A percentile compares a stretch with the other conserved stretches of the same genome.
phyloP scores from a whole-genome alignment of 2,888 invertebrate species.

The Apodemia duryi region DNA sequence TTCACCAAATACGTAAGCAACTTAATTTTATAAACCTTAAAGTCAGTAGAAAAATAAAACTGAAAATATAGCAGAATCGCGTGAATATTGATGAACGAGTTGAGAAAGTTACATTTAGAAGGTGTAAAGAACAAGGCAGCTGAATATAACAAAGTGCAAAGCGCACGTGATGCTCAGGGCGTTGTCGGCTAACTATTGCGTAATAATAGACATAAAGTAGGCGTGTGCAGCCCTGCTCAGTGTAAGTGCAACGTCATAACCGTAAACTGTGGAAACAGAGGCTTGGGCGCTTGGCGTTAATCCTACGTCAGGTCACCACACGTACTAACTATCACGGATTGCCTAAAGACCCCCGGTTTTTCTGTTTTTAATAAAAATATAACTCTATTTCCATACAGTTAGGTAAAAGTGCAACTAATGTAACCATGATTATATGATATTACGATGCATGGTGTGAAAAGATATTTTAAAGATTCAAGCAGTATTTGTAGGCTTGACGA shows the following conservation, averaged over 20 bases:
- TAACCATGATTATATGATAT: too few relatives aligned
- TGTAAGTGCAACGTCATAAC: constrained; percentile 53
- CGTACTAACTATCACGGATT: not conserved
- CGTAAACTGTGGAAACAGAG: constrained; percentile 33
- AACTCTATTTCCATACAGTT: not conserved
- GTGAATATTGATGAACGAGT: not conserved
- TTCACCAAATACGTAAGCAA: too few relatives aligned
- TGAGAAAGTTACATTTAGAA: constrained; percentile 9
- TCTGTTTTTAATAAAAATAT: not conserved
- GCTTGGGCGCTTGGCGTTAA: constrained; percentile 32
- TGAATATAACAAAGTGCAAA: constrained; percentile 25
- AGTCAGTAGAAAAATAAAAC: not conserved
- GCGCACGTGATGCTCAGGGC: constrained; percentile 27
- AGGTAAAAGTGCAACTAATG: not conserved
- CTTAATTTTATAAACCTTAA: too few relatives aligned
- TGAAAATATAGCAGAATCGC: not conserved
- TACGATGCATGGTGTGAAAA: too few relatives aligned
- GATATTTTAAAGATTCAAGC: not conserved
- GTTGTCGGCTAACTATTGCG: constrained; percentile 36
- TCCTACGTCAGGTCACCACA: constrained; percentile 25
- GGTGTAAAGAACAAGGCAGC: constrained; percentile 14
- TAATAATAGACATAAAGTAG: constrained; percentile 50
- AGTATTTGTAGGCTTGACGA: not conserved
- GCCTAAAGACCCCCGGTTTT: not conserved
- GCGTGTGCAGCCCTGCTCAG: constrained; percentile 42